Conservation (phyloP, 1,140 invertebrate genomes). For the Brachionus sp. region DNA sequence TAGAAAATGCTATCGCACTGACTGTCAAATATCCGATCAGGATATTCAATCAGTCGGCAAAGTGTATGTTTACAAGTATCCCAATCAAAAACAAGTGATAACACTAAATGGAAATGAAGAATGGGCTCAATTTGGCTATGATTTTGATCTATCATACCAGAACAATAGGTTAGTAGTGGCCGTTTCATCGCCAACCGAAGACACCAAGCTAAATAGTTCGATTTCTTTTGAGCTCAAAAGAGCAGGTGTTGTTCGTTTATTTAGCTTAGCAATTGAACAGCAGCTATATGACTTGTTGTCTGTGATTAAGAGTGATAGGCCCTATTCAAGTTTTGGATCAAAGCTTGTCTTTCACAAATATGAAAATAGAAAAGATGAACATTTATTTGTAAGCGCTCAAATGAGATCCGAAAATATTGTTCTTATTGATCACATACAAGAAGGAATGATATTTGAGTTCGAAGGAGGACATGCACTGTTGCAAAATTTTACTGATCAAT, state of each 20-base stretch:
- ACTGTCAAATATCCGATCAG: slow-evolving; percentile 48
- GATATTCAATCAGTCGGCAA: slow-evolving; percentile 50
- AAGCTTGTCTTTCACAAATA: slow-evolving; percentile 50
- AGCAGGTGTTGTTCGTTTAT: slow-evolving; percentile 49
- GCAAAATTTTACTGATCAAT: slow-evolving; percentile 15
- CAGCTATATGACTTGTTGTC: slow-evolving; percentile 45
- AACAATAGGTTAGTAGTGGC: slow-evolving; percentile 47
- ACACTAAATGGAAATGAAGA: slow-evolving; percentile 45
- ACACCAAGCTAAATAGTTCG: slow-evolving; percentile 42
- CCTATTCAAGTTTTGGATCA: slow-evolving; percentile 51
- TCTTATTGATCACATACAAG: slow-evolving; percentile 13
- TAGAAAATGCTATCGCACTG: slow-evolving; percentile 49
- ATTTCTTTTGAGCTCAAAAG: slow-evolving; percentile 46
- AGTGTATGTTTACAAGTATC: slow-evolving; percentile 47
- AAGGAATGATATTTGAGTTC: slow-evolving; percentile 19
- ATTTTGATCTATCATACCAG: slow-evolving; percentile 48
- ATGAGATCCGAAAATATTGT: slow-evolving; percentile 46
- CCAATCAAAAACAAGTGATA: background rate
- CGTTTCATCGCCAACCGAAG: slow-evolving; percentile 48
- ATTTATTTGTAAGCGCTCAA: slow-evolving; percentile 50
- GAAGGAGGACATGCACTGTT: background rate
- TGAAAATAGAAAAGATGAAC: slow-evolving; percentile 49
- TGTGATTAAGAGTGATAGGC: slow-evolving; percentile 50
- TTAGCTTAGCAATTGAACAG: slow-evolving; percentile 47
- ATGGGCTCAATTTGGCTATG: slow-evolving; percentile 48